Conservation (phyloP, 2,888 invertebrate species). For the Tanytarsus gracilentus region DNA sequence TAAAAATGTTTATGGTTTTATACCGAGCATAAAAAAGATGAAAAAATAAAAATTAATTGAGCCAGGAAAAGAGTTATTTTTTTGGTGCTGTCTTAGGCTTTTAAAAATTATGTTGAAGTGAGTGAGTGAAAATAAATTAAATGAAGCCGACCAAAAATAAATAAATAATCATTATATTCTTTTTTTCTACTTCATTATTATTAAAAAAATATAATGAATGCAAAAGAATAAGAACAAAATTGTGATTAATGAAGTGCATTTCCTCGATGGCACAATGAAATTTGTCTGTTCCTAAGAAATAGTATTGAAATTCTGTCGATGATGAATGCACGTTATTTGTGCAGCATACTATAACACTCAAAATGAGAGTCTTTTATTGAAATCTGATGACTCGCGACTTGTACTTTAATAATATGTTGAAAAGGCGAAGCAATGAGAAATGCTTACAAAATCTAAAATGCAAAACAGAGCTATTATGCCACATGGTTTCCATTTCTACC, state of each 20-base stretch:
- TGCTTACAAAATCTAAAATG: neutral
- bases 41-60: neutral
- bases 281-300: neutral
- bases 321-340: slow-evolving; percentile 1
- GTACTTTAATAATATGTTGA: neutral
- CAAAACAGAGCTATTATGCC: neutral
- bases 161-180: too few relatives aligned
- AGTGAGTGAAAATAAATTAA: neutral
- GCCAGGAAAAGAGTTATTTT: neutral
- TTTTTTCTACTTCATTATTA: neutral
- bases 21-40: neutral
- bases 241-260: slow-evolving; percentile 28
- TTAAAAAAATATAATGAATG: neutral
- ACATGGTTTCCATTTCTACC: too few relatives aligned
- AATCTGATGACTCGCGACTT: slow-evolving; percentile 15
- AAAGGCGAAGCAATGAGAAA: neutral
- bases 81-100: too few relatives aligned
- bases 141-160: neutral
- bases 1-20: too few relatives aligned
- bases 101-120: too few relatives aligned
- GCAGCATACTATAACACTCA: neutral
- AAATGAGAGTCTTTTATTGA: neutral
- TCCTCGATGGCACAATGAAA: slow-evolving; percentile 11
- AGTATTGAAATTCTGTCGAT: slow-evolving; percentile 10
- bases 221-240: neutral